phyloP scores from a whole-genome alignment of 2,113 vertebrate species.

The Aleadryas rufinucha region DNA sequence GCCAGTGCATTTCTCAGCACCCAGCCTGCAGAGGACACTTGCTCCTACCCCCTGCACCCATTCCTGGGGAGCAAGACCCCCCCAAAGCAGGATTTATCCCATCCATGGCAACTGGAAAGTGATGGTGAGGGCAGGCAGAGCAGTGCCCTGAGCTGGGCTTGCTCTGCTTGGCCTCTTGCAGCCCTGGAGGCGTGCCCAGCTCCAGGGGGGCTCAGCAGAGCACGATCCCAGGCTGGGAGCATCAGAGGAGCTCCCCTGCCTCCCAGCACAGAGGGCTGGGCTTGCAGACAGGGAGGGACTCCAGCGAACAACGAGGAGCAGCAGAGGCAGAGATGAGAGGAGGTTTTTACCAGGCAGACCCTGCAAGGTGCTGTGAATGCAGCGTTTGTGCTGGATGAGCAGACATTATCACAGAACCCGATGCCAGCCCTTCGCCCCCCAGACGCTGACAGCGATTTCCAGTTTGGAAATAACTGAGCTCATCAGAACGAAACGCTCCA shows the following conservation, averaged over 20 bases:
- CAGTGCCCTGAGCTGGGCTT: rapidly evolving
- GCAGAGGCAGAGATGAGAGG: not conserved
- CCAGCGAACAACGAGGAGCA: not conserved
- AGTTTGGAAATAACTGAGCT: slow-evolving; percentile 1
- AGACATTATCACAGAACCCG: not conserved
- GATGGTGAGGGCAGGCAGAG: not conserved
- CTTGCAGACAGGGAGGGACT: not conserved
- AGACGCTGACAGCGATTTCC: not conserved
- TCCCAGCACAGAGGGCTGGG: not conserved
- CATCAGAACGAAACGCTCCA: not conserved
- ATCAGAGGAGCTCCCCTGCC: not conserved
- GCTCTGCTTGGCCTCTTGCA: not conserved
- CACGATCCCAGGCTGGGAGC: not conserved
- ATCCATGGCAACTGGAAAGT: not conserved
- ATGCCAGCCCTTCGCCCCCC: slow-evolving; percentile 3
- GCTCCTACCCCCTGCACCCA: not conserved
- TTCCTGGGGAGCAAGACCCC: not conserved
- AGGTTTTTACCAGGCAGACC: slow-evolving; percentile 18
- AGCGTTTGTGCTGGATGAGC: slow-evolving; percentile 32
- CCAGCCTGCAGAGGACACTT: not conserved
- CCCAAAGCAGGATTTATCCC: not conserved
- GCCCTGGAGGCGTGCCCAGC: not conserved
- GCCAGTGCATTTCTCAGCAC: not conserved
- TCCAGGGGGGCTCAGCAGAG: not conserved
- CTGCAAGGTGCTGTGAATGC: slow-evolving; percentile 9